Percentiles rank a stretch among this genome's conserved stretches.
Evolutionary conservation across 2,888 invertebrate species (phyloP).

Genomic region (Dinocampus coccinellae): DNA sequence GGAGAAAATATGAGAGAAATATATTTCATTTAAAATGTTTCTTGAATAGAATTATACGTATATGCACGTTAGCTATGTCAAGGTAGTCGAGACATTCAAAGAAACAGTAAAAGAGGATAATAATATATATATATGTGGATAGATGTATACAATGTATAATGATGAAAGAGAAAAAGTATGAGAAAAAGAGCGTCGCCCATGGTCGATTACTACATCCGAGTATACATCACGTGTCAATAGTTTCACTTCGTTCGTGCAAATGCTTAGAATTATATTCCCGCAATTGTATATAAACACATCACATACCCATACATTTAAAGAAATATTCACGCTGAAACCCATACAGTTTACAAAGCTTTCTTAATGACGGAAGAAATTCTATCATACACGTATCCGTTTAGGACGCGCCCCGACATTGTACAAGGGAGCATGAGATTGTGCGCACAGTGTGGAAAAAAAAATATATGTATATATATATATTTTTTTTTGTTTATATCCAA

Average conservation of each 20-base stretch:
- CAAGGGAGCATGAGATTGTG: not conserved
- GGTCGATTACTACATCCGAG: constrained; percentile 15
- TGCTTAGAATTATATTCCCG: constrained; percentile 42
- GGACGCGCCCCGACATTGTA: constrained; percentile 50
- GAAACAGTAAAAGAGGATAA: constrained; percentile 3
- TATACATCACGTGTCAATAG: constrained; percentile 43
- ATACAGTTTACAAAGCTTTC: constrained; percentile 66
- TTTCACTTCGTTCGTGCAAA: constrained; percentile 39
- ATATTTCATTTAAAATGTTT: constrained; percentile 2
- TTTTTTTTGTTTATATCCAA: constrained; percentile 54
- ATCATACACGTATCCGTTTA: constrained; percentile 67
- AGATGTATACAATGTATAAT: constrained; percentile 3
- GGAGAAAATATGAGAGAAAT: not conserved
- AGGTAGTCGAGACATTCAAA: constrained; percentile 11
- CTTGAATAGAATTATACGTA: constrained; percentile 13
- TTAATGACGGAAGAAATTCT: constrained; percentile 70
- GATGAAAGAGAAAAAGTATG: not conserved
- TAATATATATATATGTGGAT: too few species aligned
- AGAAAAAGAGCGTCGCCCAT: not conserved
- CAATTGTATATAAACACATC: not conserved
- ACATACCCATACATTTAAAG: constrained; percentile 46
- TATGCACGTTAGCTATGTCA: constrained; percentile 8
- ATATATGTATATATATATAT: too few species aligned
- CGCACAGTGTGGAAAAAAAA: constrained; percentile 35
- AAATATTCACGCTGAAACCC: too few species aligned